phyloP scores from a whole-genome alignment of 1,140 invertebrate genomes.

The Brachionus angularis region DNA sequence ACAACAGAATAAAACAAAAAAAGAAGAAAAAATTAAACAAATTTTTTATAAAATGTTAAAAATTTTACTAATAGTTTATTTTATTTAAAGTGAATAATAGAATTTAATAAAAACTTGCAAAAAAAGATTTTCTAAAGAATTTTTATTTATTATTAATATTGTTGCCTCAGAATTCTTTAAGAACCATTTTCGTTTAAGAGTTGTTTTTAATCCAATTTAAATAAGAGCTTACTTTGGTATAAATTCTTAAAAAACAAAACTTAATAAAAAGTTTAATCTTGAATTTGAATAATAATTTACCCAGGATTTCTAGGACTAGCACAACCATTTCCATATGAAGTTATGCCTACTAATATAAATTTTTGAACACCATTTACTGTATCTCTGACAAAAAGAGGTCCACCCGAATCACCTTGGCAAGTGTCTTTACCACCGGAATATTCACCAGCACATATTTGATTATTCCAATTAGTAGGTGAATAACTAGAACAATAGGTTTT shows the following conservation, averaged over 20 bases:
- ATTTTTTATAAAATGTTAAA: no score
- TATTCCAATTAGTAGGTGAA: conserved; percentile 8
- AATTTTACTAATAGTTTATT: no score
- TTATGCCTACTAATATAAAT: conserved; percentile 13
- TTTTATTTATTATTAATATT: no score
- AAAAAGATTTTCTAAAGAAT: no score
- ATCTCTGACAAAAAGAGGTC: background rate
- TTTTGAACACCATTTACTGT: background rate
- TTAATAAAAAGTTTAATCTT: background rate
- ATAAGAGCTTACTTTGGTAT: conserved; percentile 13
- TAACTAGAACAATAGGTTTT: background rate
- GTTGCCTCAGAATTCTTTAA: no score
- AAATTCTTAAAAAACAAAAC: background rate
- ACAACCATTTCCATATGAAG: conserved; percentile 34
- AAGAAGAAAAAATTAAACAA: no score
- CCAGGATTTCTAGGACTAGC: conserved; percentile 2
- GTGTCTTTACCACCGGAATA: conserved; percentile 14
- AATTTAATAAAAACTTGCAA: no score
- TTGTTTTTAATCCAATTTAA: conserved; percentile 15
- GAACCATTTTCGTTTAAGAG: no score
- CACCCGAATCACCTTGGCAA: conserved; percentile 40
- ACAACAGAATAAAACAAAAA: no score
- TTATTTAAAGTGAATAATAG: no score
- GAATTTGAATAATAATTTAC: background rate
- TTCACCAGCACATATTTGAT: conserved; percentile 22